phyloP scores from a whole-genome alignment of 2,888 invertebrate species.

The Sarcophaga variegata region DNA sequence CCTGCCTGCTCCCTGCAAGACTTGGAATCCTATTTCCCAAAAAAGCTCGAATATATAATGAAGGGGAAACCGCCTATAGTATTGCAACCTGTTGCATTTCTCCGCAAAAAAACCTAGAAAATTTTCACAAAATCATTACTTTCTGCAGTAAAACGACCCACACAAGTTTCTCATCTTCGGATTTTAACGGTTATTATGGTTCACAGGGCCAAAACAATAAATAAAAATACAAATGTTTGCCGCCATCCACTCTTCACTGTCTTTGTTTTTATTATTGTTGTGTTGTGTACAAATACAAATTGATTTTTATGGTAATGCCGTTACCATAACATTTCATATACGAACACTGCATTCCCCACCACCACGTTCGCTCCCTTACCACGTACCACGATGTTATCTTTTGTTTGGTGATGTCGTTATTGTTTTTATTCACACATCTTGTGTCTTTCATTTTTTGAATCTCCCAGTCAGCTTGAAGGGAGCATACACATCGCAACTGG shows the following conservation, averaged over 20 bases:
- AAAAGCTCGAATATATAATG: no score
- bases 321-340: conserved; percentile 43
- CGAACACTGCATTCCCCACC: no score
- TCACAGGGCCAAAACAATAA: conserved; percentile 26
- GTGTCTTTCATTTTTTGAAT: conserved; percentile 10
- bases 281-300: conserved; percentile 41
- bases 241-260: neutral
- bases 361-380: neutral
- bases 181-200: conserved; percentile 17
- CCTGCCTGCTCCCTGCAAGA: no score
- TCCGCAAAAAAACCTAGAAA: no score
- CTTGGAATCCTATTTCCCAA: no score
- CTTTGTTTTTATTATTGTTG: conserved; percentile 17
- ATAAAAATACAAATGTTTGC: conserved; percentile 14
- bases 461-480: neutral
- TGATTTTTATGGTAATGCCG: conserved; percentile 65
- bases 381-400: neutral
- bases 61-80: no score
- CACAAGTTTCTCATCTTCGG: neutral
- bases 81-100: no score
- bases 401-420: neutral
- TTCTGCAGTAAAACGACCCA: neutral
- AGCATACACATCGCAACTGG: no score
- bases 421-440: conserved; percentile 8
- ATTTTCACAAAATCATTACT: neutral